Percentiles rank a stretch among this genome's conserved stretches.
phyloP scores from a whole-genome alignment of 2,888 invertebrate species.

The Pedicia rivosa region DNA sequence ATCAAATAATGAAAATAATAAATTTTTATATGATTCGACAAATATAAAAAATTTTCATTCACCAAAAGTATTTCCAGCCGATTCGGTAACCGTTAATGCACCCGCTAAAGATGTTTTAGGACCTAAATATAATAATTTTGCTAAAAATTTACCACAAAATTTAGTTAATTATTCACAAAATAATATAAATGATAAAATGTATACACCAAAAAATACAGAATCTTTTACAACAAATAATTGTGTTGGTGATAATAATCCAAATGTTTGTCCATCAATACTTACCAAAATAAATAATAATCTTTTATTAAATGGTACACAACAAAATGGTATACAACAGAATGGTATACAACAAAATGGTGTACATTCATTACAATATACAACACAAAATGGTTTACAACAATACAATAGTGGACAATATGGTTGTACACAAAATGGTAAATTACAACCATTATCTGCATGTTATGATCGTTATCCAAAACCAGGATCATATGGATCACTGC shows the following conservation, averaged over 20 bases:
- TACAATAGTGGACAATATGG: constrained; percentile 7
- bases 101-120: constrained; percentile 70
- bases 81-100: constrained; percentile 60
- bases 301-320: no score
- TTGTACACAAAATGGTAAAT: constrained; percentile 9
- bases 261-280: constrained; percentile 9
- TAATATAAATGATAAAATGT: constrained; percentile 21
- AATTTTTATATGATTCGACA: background rate
- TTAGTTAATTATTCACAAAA: constrained; percentile 13
- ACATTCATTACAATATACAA: background rate
- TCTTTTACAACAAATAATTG: no score
- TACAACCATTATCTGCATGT: constrained; percentile 15
- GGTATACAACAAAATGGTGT: background rate
- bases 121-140: constrained; percentile 43
- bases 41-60: constrained; percentile 26
- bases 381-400: background rate
- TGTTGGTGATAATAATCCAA: background rate
- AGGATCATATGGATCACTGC: constrained; percentile 24
- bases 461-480: constrained; percentile 30
- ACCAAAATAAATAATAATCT: constrained; percentile 26
- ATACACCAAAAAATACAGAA: constrained; percentile 19
- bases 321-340: constrained; percentile 2
- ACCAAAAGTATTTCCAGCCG: constrained; percentile 69
- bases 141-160: constrained; percentile 39
- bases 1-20: constrained; percentile 37